phyloP scores from a whole-genome alignment of 2,797 vertebrate species.

The Geotrypetes seraphini region DNA sequence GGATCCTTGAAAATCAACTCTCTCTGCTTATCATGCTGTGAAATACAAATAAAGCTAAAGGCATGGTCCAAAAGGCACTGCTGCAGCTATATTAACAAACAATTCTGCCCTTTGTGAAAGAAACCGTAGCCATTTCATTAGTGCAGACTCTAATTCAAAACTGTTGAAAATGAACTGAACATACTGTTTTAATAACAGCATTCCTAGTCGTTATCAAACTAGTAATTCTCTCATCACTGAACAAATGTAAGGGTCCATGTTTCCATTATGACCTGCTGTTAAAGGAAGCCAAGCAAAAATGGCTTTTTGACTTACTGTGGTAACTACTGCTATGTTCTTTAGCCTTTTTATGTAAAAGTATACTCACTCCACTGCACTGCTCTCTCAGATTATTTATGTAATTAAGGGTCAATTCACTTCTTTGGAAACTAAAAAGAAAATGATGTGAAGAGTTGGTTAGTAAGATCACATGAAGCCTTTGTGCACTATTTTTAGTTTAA shows the following conservation, averaged over 20 bases:
- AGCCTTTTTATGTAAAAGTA: too few species aligned
- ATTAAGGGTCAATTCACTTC: too few species aligned
- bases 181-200: constrained; percentile 76
- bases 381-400: too few species aligned
- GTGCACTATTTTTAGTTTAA: too few species aligned
- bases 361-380: too few species aligned
- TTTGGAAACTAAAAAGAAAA: too few species aligned
- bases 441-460: too few species aligned
- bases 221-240: constrained; percentile 66
- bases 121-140: constrained; percentile 74
- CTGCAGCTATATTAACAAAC: constrained; percentile 68
- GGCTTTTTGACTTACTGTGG: constrained; percentile 37
- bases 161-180: constrained; percentile 73
- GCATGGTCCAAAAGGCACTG: constrained; percentile 62
- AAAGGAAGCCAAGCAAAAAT: constrained; percentile 48
- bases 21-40: constrained; percentile 72
- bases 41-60: constrained; percentile 72
- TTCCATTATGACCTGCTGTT: constrained; percentile 61
- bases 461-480: too few species aligned
- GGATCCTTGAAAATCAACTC: constrained; percentile 76
- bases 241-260: constrained; percentile 50
- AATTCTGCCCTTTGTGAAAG: constrained; percentile 74
- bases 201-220: constrained; percentile 66
- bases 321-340: too few species aligned
- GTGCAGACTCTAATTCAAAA: constrained; percentile 70